A percentile compares a stretch with the other conserved stretches of the same genome.
phyloP scores from a whole-genome alignment of 2,113 vertebrate species.

The Toxotes jaculatrix region DNA sequence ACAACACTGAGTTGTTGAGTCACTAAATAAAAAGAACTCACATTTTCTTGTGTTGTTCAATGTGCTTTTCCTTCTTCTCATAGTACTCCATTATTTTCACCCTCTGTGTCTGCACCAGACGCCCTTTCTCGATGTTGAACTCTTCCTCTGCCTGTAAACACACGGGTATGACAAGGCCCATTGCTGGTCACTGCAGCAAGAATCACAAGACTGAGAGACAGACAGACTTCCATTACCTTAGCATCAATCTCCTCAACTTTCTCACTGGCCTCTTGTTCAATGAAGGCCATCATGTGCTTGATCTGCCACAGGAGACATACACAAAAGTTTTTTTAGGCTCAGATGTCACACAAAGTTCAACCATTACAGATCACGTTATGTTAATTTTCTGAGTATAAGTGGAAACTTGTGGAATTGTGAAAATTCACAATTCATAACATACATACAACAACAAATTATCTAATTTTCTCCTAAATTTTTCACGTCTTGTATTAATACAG shows the following conservation, averaged over 20 bases:
- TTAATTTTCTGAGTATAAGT: background rate
- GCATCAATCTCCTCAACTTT: conserved; percentile 98
- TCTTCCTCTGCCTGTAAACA: conserved; percentile 94
- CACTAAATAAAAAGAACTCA: conserved; percentile 70
- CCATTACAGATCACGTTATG: background rate
- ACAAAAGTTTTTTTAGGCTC: background rate
- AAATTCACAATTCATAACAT: background rate
- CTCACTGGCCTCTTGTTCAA: conserved; percentile 97
- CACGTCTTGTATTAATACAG: background rate
- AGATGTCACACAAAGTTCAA: background rate
- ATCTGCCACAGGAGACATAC: conserved; percentile 84
- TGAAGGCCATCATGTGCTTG: conserved; percentile 99
- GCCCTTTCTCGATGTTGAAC: conserved; percentile 99
- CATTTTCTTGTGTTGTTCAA: conserved; percentile 99
- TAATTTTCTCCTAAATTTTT: background rate
- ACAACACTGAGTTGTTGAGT: too few species aligned
- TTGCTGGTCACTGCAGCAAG: background rate
- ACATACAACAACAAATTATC: too few species aligned
- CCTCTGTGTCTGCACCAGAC: conserved; percentile 97
- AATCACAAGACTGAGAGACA: background rate
- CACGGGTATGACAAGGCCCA: background rate
- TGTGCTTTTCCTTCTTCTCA: conserved; percentile 98
- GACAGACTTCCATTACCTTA: conserved; percentile 84
- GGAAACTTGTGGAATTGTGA: too few species aligned
- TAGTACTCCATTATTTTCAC: conserved; percentile 98